These are phyloP conservation scores for Euglossa dilemma DNA, from an alignment of 1,140 invertebrate genomes.

Conservation along the genomic window DNA sequence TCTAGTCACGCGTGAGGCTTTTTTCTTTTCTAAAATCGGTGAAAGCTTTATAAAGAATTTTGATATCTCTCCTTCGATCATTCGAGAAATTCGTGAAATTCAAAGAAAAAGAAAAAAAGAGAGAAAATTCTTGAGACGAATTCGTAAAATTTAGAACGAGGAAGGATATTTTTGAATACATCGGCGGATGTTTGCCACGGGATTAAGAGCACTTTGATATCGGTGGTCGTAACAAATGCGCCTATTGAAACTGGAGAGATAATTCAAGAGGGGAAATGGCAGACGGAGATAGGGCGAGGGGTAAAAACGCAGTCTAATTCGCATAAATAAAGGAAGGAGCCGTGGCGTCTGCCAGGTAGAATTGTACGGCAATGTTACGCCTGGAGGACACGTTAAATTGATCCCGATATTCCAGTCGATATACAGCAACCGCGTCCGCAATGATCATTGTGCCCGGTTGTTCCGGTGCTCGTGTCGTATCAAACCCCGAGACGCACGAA, in stretches of 20 bases:
- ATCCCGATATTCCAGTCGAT: slow-evolving; percentile 10
- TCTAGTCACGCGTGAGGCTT: neutral
- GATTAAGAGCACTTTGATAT: neutral
- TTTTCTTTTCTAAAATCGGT: neutral
- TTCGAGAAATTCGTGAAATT: too few relatives aligned
- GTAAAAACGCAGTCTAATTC: slow-evolving; percentile 4
- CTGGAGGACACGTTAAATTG: slow-evolving; percentile 41
- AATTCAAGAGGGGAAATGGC: neutral
- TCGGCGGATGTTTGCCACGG: too few relatives aligned
- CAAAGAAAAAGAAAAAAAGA: too few relatives aligned
- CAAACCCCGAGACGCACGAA: slow-evolving; percentile 60
- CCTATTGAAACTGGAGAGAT: neutral
- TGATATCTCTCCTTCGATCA: too few relatives aligned
- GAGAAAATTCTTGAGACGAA: too few relatives aligned
- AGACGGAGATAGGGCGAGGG: neutral
- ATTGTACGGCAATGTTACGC: slow-evolving; percentile 40
- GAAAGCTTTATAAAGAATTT: neutral
- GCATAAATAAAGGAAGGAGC: slow-evolving; percentile 34
- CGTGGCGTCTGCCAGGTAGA: neutral
- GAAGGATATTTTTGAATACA: too few relatives aligned
- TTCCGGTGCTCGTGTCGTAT: slow-evolving; percentile 64
- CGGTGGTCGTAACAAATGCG: neutral
- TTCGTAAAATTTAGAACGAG: too few relatives aligned
- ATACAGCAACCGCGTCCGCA: neutral
- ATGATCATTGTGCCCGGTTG: slow-evolving; percentile 52